Percentiles rank a stretch among this genome's conserved stretches.
Evolutionary conservation across 2,888 invertebrate species (phyloP).

Genomic region (Acanthosepion pharaonis): DNA sequence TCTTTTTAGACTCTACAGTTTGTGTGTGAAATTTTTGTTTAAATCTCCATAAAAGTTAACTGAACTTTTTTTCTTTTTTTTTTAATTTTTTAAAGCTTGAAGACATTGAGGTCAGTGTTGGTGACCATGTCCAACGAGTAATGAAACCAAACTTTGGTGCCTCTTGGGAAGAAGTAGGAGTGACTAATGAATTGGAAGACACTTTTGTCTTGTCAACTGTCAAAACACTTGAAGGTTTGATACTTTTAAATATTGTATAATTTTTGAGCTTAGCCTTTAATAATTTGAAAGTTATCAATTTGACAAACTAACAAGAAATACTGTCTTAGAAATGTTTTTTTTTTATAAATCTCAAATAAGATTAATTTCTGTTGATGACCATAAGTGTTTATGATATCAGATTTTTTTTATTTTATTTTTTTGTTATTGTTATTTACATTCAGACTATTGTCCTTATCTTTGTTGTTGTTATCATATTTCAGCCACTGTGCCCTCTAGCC

Average conservation of each 20-base stretch:
- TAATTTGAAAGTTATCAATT: neutral
- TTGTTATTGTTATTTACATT: neutral
- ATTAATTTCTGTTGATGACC: no score
- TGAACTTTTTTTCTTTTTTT: neutral
- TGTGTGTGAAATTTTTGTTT: no score
- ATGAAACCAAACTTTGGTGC: conserved; percentile 85
- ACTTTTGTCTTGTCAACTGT: conserved; percentile 91
- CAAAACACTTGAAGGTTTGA: conserved; percentile 81
- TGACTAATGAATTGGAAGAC: conserved; percentile 86
- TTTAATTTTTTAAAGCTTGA: conserved; percentile 80
- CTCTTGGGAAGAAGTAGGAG: conserved; percentile 85
- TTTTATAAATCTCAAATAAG: neutral
- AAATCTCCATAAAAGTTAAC: neutral
- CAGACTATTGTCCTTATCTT: no score
- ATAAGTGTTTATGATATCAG: no score
- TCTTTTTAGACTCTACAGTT: no score
- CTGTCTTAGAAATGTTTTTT: neutral
- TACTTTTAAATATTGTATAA: neutral
- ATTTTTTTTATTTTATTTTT: neutral
- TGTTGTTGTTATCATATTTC: no score
- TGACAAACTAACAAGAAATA: neutral
- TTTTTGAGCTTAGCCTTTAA: neutral
- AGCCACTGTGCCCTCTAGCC: no score
- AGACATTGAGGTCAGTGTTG: conserved; percentile 88
- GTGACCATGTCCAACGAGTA: conserved; percentile 88